Conservation (phyloP, 2,888 invertebrate genomes). For the Dusona sp. region DNA sequence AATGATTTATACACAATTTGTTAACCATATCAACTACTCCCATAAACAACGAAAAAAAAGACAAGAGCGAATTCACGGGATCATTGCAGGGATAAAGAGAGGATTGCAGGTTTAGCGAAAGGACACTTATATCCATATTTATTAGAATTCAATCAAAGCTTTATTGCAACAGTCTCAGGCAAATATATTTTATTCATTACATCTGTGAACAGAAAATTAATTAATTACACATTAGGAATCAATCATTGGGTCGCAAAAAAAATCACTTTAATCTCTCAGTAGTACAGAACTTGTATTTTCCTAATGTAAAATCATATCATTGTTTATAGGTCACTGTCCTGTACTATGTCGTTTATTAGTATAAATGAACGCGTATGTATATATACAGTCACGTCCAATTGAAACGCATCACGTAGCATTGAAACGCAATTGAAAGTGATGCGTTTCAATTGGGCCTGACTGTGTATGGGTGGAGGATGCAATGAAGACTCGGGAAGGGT, state of each 20-base stretch:
- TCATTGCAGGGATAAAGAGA: slow-evolving; percentile 19
- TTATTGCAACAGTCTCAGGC: slow-evolving; percentile 34
- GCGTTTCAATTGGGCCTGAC: too few species aligned
- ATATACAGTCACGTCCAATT: too few species aligned
- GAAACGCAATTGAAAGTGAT: neutral
- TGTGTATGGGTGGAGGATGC: neutral
- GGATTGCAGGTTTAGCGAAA: neutral
- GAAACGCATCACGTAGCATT: too few species aligned
- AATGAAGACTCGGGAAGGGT: neutral
- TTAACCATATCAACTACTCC: neutral
- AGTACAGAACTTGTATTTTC: neutral
- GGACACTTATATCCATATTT: neutral
- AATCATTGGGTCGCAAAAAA: neutral
- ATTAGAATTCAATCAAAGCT: slow-evolving; percentile 35
- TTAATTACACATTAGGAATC: neutral
- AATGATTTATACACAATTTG: too few species aligned
- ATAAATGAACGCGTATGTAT: neutral
- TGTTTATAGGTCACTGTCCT: neutral
- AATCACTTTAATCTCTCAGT: neutral
- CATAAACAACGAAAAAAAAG: neutral
- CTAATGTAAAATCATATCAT: neutral
- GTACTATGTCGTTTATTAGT: neutral
- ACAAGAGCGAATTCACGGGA: neutral
- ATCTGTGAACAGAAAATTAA: neutral
- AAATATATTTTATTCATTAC: neutral